Percentiles rank a stretch among this genome's conserved stretches.
Evolutionary conservation across 2,888 invertebrate genomes (phyloP).

Genomic region (Oligia latruncula): DNA sequence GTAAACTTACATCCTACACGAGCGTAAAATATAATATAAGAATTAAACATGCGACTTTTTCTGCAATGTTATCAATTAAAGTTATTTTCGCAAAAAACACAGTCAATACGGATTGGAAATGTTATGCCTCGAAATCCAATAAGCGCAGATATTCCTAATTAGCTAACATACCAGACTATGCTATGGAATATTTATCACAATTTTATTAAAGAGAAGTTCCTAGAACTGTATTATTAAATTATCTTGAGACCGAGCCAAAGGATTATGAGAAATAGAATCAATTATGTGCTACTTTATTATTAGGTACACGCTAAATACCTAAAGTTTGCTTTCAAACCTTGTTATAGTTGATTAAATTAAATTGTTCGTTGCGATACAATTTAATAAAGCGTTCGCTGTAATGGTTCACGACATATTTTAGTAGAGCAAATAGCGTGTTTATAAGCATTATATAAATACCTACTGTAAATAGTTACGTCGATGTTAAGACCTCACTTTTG

Average conservation of each 20-base stretch:
- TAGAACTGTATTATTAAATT: constrained; percentile 46
- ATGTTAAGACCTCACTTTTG: background rate
- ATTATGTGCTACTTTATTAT: constrained; percentile 44
- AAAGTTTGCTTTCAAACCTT: constrained; percentile 45
- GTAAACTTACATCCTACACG: background rate
- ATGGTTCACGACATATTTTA: constrained; percentile 30
- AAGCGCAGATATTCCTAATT: constrained; percentile 14
- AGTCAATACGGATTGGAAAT: background rate
- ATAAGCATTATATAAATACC: background rate
- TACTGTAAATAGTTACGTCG: background rate
- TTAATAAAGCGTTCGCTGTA: constrained; percentile 43
- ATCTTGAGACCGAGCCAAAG: constrained; percentile 27
- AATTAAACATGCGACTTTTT: background rate
- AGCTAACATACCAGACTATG: constrained; percentile 1
- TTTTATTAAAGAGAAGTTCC: constrained; percentile 37
- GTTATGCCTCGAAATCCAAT: background rate
- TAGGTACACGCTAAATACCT: constrained; percentile 42
- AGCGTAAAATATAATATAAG: background rate
- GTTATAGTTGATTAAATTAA: constrained; percentile 52
- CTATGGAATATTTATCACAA: constrained; percentile 29
- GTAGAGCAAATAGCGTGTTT: constrained; percentile 8
- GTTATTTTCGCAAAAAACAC: background rate
- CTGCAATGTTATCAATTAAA: background rate
- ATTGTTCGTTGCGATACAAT: constrained; percentile 48
- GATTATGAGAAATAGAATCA: constrained; percentile 53